Percentiles rank a stretch among this genome's conserved stretches.
These are phyloP conservation scores for Chrysolina haemoptera DNA, from an alignment of 2,888 invertebrate genomes.

Conservation along the genomic window DNA sequence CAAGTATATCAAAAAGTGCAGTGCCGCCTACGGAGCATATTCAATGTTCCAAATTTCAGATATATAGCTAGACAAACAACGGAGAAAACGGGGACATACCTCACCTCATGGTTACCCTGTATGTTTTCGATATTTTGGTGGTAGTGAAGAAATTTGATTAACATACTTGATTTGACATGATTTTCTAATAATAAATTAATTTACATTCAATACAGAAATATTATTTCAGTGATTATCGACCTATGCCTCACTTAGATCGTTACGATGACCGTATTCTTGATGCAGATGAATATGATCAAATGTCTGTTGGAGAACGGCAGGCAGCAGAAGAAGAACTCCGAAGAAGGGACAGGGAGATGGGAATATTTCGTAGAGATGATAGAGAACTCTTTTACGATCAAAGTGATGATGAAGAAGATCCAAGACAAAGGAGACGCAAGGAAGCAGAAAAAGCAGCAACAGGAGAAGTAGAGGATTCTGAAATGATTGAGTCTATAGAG, in stretches of 20 bases:
- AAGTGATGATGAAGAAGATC: slow-evolving; percentile 70
- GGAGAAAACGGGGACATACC: too few relatives aligned
- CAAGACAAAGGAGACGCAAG: slow-evolving; percentile 79
- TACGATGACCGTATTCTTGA: slow-evolving; percentile 92
- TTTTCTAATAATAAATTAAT: not conserved
- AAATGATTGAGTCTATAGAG: slow-evolving; percentile 96
- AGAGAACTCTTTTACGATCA: slow-evolving; percentile 87
- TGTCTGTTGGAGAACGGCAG: slow-evolving; percentile 88
- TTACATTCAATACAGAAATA: not conserved
- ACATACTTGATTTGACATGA: not conserved
- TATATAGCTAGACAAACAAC: too few relatives aligned
- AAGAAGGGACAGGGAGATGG: slow-evolving; percentile 83
- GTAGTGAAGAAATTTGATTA: too few relatives aligned
- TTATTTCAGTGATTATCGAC: slow-evolving; percentile 89
- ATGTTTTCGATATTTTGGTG: too few relatives aligned
- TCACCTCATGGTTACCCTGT: too few relatives aligned
- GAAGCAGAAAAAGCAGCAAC: slow-evolving; percentile 93
- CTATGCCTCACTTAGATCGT: slow-evolving; percentile 94
- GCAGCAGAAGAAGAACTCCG: slow-evolving; percentile 94
- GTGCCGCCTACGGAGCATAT: too few relatives aligned
- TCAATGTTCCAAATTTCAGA: too few relatives aligned
- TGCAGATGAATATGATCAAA: slow-evolving; percentile 87
- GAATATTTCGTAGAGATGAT: slow-evolving; percentile 78
- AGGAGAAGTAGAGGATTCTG: slow-evolving; percentile 79
- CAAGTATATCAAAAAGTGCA: too few relatives aligned